A percentile compares a stretch with the other conserved stretches of the same genome.
Conservation (phyloP, 2,888 invertebrate genomes). For the Helleia helle region DNA sequence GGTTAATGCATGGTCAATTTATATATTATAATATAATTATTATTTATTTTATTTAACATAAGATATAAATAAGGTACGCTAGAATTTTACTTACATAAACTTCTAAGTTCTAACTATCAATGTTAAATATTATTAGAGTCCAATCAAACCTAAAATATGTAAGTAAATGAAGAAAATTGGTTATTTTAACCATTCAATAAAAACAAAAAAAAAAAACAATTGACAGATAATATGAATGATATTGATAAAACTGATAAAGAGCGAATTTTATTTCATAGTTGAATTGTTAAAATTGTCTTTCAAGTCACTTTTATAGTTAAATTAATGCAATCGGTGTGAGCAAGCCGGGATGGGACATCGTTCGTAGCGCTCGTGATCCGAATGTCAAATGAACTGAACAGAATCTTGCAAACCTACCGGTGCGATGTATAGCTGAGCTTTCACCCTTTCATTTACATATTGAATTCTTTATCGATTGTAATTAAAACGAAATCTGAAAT, state of each 20-base stretch:
- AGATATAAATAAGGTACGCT: no score
- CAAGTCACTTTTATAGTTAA: conserved; percentile 69
- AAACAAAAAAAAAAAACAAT: neutral
- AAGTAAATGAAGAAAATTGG: no score
- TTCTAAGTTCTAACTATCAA: no score
- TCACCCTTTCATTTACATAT: conserved; percentile 55
- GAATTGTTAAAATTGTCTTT: conserved; percentile 41
- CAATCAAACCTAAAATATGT: no score
- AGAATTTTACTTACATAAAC: no score
- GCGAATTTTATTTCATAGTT: neutral
- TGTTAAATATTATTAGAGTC: no score
- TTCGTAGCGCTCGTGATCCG: conserved; percentile 61
- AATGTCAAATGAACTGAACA: conserved; percentile 54
- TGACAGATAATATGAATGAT: neutral
- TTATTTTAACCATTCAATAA: no score
- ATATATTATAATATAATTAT: no score
- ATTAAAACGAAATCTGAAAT: no score
- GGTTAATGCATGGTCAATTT: no score
- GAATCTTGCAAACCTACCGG: conserved; percentile 31
- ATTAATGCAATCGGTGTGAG: conserved; percentile 69
- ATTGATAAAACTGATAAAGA: neutral
- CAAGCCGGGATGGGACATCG: conserved; percentile 66
- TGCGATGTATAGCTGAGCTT: neutral
- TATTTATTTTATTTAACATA: no score
- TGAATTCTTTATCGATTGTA: conserved; percentile 63